Evolutionary conservation across 2,113 vertebrate species (phyloP), one percentile per base, ranked within the genome.

Genomic region (Heterocephalus glaber): DNA sequence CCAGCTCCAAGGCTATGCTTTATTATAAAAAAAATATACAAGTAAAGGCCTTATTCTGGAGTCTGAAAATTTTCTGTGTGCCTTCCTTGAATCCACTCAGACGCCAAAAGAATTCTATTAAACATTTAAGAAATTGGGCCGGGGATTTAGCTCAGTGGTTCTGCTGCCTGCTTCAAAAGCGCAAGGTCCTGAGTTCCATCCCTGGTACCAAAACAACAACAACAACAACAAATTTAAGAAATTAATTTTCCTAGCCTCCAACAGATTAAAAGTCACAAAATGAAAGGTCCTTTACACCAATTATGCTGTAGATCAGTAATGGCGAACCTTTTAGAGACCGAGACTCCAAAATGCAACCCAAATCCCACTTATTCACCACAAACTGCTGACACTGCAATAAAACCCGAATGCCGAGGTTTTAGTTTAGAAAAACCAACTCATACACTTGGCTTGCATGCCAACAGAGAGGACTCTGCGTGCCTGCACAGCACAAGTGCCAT

Each of bases 61-160:
- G 24, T 90, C 52, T 60, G 63, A 70, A 70, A 93, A 86, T 16
- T 77, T 35, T 44, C 76, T 19, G 58, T 85, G 35, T 94, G 82
- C 72, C 33, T 44, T 60, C 61, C 38, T 81, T 56, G 80, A 80
- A 41, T 68, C 41, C 30, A 74, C 17, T 68, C 83, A 89, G 63
- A 77, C 65, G 77, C 61, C 89, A 90, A 79, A 92, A 86, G 30
- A 82, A 30, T 72, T 28, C 26, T 52, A 83, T 66, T 88, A 77
- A 95, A 89, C 19, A 86, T 86, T 96, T 49, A 56, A 88, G 41
- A 94, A 91, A 63, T 93, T 88, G n/a, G n/a, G n/a, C n/a, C n/a
- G n/a, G n/a, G n/a, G n/a, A n/a, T n/a, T n/a, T n/a, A n/a, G n/a
- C n/a, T n/a, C n/a, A n/a, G n/a, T n/a, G n/a, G n/a, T n/a, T n/a